Evolutionary conservation across 35 echinoderm and acorn worm species (phyloP), one percentile per base, ranked within the genome.

Genomic region (Anneissia japonica): DNA sequence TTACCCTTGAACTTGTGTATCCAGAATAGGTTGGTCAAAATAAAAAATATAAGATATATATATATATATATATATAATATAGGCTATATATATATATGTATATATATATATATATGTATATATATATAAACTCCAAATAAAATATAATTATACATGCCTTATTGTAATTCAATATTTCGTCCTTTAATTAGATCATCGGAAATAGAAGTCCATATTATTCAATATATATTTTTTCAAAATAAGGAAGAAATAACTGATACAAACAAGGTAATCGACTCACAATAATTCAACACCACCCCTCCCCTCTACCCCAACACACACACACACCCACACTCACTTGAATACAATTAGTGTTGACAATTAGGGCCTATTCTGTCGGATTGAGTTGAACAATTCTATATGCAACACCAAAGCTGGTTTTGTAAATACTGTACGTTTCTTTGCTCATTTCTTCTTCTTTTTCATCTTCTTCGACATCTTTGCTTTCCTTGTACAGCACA

Each of bases 401-500:
- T 28, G 51, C 51, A 76, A 40, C 37, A 36, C 83, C 83, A 75
- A 76, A 76, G 41, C 72, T 86, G 74, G 84, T 75, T n/a, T 36
- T 39, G 39, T 76, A 73, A 4, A 76, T 34, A 35, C 37, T 40
- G 46, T 35, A 39, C 35, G 45, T 46, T 37, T 78, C 41, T 72
- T 80, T 34, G 23, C 41, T 38, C 80, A 35, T 19, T 35, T 80
- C 38, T 37, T 88, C 77, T 0, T 45, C 9, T 88, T 88, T 56
- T 19, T 87, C 34, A 11, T 31, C 46, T 29, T 76, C 76, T 34
- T 87, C 79, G 14, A 88, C 74, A 1, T 43, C 89, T 26, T 51
- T 29, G 41, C 85, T 80, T 75, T 98, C 95, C 9, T 86, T 81
- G 29, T 93, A 82, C 12, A 98, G 74, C 0, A 94, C 91, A 23